A percentile compares a stretch with the other conserved stretches of the same genome.
Conservation (phyloP, 1,140 invertebrate genomes). For the Orius laevigatus region DNA sequence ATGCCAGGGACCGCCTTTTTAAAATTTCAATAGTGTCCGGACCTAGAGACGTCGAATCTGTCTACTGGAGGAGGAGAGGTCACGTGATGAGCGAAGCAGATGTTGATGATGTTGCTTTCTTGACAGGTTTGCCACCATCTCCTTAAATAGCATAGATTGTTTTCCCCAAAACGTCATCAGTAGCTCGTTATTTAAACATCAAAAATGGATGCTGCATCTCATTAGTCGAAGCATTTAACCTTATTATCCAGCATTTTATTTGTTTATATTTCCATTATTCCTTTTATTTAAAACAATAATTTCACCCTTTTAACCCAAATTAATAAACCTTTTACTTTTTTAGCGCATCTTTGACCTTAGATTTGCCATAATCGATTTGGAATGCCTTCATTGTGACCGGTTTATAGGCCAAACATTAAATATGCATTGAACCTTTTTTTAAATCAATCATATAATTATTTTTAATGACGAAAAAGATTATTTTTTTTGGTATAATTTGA, state of each 20-base stretch:
- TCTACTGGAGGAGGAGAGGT: constrained; percentile 29
- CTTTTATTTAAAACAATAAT: too few relatives aligned
- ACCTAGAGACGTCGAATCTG: constrained; percentile 31
- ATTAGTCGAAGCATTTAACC: not conserved
- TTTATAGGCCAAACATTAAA: too few relatives aligned
- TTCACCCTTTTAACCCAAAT: too few relatives aligned
- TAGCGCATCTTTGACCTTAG: not conserved
- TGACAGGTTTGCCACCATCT: constrained; percentile 48
- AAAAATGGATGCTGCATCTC: not conserved
- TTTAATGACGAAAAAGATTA: too few relatives aligned
- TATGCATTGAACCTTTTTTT: too few relatives aligned
- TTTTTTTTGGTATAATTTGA: too few relatives aligned
- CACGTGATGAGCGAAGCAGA: constrained; percentile 63
- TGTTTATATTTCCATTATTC: too few relatives aligned
- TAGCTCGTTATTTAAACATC: not conserved
- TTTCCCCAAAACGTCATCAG: constrained; percentile 3
- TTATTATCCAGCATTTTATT: constrained; percentile 6
- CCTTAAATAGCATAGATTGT: not conserved
- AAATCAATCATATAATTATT: too few relatives aligned
- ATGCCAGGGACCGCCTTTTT: constrained; percentile 28
- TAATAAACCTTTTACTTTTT: too few relatives aligned
- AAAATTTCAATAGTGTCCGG: constrained; percentile 34
- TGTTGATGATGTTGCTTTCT: constrained; percentile 80
- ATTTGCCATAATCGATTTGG: not conserved
- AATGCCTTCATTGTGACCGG: too few relatives aligned